Evolutionary conservation across 2,113 vertebrate genomes (phyloP).

Genomic region (Ovis aries): DNA sequence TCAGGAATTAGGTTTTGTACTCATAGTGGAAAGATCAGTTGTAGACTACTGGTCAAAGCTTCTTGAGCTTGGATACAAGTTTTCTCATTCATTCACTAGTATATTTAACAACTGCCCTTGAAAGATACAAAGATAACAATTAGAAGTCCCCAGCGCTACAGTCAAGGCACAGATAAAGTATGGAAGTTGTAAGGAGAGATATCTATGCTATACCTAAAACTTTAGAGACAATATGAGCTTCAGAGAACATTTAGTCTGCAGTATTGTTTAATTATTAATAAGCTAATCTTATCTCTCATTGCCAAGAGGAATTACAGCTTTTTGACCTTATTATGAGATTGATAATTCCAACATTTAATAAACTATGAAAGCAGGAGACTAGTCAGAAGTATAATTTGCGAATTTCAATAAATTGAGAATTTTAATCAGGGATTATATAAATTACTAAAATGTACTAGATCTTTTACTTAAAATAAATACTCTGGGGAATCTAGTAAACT

Average conservation of each 20-base stretch:
- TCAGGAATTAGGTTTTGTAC: background rate
- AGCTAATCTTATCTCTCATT: background rate
- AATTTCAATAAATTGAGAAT: slow-evolving; percentile 9
- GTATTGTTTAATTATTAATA: background rate
- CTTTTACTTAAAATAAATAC: background rate
- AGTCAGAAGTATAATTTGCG: background rate
- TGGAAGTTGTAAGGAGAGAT: background rate
- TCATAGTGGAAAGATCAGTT: background rate
- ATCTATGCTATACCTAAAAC: background rate
- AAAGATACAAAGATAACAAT: background rate
- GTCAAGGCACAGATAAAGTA: background rate
- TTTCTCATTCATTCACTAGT: background rate
- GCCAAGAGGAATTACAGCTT: background rate
- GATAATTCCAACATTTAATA: background rate
- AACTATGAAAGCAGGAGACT: background rate
- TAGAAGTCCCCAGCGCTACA: background rate
- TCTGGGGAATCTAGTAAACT: background rate
- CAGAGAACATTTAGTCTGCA: background rate
- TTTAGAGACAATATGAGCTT: background rate
- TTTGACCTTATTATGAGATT: background rate
- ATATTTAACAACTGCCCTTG: background rate
- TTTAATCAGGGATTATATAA: background rate
- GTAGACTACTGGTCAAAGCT: background rate
- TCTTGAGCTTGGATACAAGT: background rate
- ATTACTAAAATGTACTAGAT: background rate